Percentiles rank a stretch among this genome's conserved stretches.
Evolutionary conservation across 1,140 invertebrate species (phyloP).

Genomic region (Caenorhabditis tropicalis): DNA sequence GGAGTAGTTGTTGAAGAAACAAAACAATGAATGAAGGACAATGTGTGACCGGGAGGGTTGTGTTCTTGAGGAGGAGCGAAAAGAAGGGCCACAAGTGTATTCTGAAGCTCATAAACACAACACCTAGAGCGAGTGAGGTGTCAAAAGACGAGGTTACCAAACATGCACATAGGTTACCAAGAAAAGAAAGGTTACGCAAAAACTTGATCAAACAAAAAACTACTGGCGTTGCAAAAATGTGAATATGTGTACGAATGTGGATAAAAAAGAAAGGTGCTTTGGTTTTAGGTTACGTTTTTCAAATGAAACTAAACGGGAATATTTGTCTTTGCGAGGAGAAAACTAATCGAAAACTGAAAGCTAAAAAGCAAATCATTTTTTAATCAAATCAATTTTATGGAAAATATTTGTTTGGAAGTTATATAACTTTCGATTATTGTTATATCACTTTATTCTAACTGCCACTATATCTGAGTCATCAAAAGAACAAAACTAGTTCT

Average conservation of each 20-base stretch:
- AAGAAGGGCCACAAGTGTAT: background rate
- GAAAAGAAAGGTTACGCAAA: background rate
- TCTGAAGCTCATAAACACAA: background rate
- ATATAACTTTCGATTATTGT: background rate
- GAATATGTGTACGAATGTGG: background rate
- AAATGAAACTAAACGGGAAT: background rate
- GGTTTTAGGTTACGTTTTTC: background rate
- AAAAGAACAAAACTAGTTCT: background rate
- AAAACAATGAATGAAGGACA: constrained; percentile 37
- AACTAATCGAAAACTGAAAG: too few species aligned
- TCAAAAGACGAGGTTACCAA: constrained; percentile 35
- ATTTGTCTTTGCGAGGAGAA: background rate
- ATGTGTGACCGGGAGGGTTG: background rate
- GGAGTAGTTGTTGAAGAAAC: background rate
- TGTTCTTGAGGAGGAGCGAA: constrained; percentile 24
- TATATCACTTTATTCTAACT: background rate
- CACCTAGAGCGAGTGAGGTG: background rate
- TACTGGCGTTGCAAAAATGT: background rate
- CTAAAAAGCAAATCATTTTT: too few species aligned
- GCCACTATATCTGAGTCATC: background rate
- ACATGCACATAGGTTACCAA: background rate
- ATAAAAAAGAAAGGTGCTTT: background rate
- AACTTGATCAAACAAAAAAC: constrained; percentile 27
- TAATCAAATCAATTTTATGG: too few species aligned
- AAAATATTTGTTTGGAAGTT: too few species aligned